Evolutionary conservation across 2,113 vertebrate genomes (phyloP), one percentile per base, ranked within the genome.

Genomic region (Perognathus longimembris): DNA sequence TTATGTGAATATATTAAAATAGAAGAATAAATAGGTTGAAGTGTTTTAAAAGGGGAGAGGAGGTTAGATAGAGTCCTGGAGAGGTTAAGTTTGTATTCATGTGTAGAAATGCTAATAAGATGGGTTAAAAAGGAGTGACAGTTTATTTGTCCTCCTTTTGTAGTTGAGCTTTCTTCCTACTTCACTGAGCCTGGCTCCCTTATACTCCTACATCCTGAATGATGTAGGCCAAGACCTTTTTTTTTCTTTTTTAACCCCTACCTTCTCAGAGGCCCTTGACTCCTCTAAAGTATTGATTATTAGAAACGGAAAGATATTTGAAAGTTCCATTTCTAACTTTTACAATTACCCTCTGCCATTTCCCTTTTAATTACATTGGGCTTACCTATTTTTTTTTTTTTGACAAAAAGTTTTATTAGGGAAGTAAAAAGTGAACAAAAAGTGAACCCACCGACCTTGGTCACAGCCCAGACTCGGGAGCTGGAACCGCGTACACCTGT

Each of bases 361-460:
- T 95, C 18, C 69, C 30, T 54, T 90, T 82, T 63, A 74, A 32
- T 40, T 89, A 67, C 15, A n/a, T 89, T 45, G 7, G 69, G 64
- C 8, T 95, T 26, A 76, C 22, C 78, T 67, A 2, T 69, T 73
- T 54, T 54, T 67, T 84, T 78, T 57, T 54, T 54, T 67, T 84
- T 78, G 57, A 40, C 34, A 77, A 78, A 17, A 34, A 42, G n/a
- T n/a, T n/a, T n/a, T n/a, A n/a, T n/a, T n/a, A n/a, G n/a, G n/a
- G n/a, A n/a, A n/a, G n/a, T n/a, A n/a, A n/a, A n/a, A n/a, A n/a
- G n/a, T n/a, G n/a, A n/a, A n/a, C n/a, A n/a, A n/a, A n/a, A n/a
- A n/a, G n/a, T n/a, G n/a, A n/a, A n/a, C n/a, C n/a, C n/a, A n/a
- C n/a, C n/a, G n/a, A n/a, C n/a, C n/a, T n/a, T n/a, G n/a, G n/a